Conservation (phyloP, 2,113 vertebrate species). For the Artemisiospiza belli region DNA sequence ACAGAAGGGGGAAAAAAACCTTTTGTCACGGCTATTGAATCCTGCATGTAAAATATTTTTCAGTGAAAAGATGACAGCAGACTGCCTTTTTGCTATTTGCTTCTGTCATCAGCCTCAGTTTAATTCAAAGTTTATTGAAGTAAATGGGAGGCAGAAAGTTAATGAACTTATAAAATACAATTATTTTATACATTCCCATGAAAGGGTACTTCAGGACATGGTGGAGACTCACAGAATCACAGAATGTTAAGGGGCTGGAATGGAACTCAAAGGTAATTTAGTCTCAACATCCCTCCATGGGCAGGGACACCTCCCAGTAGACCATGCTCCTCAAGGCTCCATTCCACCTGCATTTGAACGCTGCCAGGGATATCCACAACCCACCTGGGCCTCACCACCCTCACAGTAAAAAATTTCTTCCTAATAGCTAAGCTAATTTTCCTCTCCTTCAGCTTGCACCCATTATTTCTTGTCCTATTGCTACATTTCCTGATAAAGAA, state of each 20-base stretch:
- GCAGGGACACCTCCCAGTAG: not conserved
- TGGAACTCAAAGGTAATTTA: not conserved
- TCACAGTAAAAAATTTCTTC: not conserved
- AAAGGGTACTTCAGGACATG: not conserved
- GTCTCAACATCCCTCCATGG: not conserved
- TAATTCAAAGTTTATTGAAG: not conserved
- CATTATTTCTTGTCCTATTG: rapidly evolving
- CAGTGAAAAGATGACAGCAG: not conserved
- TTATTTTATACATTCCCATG: not conserved
- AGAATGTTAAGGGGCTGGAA: not conserved
- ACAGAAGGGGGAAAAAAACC: not conserved
- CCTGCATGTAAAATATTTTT: not conserved
- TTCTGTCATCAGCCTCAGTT: not conserved
- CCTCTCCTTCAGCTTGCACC: not conserved
- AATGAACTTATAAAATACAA: not conserved
- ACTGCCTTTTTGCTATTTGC: not conserved
- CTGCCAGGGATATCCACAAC: not conserved
- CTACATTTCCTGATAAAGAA: not conserved
- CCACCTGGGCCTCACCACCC: not conserved
- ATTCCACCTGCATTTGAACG: not conserved
- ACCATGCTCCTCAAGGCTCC: not conserved
- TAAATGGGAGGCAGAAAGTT: not conserved
- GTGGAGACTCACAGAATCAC: not conserved
- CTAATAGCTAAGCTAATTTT: not conserved
- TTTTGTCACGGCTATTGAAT: not conserved